Base-by-base conservation (phyloP, 2,113 vertebrate species). In the Rattus norvegicus region DNA sequence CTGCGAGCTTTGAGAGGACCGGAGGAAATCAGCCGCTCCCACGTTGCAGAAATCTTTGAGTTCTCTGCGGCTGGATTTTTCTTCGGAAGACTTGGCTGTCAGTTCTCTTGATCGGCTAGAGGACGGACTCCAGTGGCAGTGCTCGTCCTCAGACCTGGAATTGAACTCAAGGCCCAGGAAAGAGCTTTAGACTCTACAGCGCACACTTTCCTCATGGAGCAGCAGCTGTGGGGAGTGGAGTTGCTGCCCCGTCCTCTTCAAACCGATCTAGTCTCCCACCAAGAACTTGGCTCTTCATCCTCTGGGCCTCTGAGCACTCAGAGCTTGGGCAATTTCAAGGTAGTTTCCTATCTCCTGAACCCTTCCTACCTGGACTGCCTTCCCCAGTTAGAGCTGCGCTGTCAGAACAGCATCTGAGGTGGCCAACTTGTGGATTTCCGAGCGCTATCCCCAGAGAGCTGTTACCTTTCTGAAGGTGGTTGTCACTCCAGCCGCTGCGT, bases 261-360 rank as follows among this genome's bases (percentile, higher is more conserved):
- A 2, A 43, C 72, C 26, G 52, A 5, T 36, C 79, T 96, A 59
- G 65, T 91, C 47, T 28, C 85, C 0, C 72, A 85, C 47, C 33
- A 5, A 30, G 93, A 83, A 10, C 91, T 83, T 96, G 90, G 28
- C 95, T 0, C 8, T n/a, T 22, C 14, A 19, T 30, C 87, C 84
- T 43, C 70, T 1, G 83, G 86, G 19, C 47, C 91, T 0, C 7
- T 95, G 0, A 28, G 70, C 28, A 0, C 75, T 20, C 70, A 77
- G 73, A 95, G 26, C 56, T 28, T 97, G 5, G 92, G 81, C 92
- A 86, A 0, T 33, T 72, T 94, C 36, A 84, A 16, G 43, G 63
- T 96, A 0, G 83, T 98, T 49, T 97, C 98, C 65, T 98, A 69
- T 69, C 20, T 94, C 70, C 90, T 97, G 86, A 90, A 61, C 26